A percentile compares a stretch with the other conserved stretches of the same genome.
These are phyloP conservation scores for Toxotes jaculatrix DNA, from an alignment of 2,113 vertebrate genomes.

Conservation along the genomic window DNA sequence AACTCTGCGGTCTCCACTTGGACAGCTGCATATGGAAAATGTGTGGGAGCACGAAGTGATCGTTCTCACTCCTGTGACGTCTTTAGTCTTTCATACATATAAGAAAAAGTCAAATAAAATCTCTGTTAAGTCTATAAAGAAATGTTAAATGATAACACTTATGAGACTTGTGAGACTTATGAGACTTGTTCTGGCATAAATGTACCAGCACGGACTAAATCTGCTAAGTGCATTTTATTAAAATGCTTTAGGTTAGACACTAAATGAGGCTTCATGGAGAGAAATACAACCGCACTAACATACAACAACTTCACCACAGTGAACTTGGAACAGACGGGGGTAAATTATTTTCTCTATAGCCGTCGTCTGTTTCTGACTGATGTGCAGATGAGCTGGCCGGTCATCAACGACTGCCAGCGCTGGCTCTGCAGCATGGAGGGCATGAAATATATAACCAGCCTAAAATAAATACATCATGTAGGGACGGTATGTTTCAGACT, in stretches of 20 bases:
- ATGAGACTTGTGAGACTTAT: background rate
- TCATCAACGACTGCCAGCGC: slow-evolving; percentile 19
- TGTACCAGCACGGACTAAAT: background rate
- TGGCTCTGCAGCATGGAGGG: slow-evolving; percentile 5
- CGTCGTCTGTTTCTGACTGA: slow-evolving; percentile 8
- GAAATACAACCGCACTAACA: slow-evolving; percentile 4
- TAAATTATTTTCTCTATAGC: background rate
- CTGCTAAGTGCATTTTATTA: background rate
- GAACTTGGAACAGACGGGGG: background rate
- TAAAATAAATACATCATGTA: slow-evolving; percentile 44
- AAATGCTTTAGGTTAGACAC: background rate
- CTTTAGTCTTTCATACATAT: slow-evolving; percentile 16
- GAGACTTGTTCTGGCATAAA: background rate
- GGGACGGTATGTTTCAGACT: slow-evolving; percentile 29
- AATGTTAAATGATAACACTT: background rate
- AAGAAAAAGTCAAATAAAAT: slow-evolving; percentile 15
- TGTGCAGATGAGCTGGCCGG: slow-evolving; percentile 19
- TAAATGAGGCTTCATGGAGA: background rate
- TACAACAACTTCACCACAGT: background rate
- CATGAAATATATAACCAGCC: background rate
- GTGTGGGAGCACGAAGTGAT: slow-evolving; percentile 55
- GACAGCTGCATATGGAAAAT: slow-evolving; percentile 61
- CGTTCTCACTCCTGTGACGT: slow-evolving; percentile 46
- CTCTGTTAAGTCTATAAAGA: background rate
- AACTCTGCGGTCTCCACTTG: slow-evolving; percentile 52